A percentile compares a stretch with the other conserved stretches of the same genome.
phyloP scores from a whole-genome alignment of 2,888 invertebrate species.

The Orthosia incerta region DNA sequence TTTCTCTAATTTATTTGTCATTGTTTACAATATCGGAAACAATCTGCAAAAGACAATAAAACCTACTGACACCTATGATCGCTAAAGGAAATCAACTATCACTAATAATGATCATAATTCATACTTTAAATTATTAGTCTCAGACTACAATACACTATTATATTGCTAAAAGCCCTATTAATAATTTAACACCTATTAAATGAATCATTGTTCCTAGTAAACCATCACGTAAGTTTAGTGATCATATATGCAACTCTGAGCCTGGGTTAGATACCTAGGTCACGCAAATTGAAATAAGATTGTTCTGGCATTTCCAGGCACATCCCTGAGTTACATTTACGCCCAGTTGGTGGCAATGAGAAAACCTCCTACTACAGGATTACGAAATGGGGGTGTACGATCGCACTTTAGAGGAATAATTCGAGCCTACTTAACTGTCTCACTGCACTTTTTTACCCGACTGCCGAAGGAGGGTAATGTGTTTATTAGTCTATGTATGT shows the following conservation, averaged over 20 bases:
- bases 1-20: slow-evolving; percentile 47
- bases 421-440: too few relatives aligned
- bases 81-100: slow-evolving; percentile 52
- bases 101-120: slow-evolving; percentile 48
- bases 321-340: not conserved
- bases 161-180: slow-evolving; percentile 22
- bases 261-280: not conserved
- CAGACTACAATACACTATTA: slow-evolving; percentile 50
- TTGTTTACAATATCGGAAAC: slow-evolving; percentile 26
- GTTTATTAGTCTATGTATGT: too few relatives aligned
- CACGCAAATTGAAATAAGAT: not conserved
- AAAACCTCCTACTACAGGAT: too few relatives aligned
- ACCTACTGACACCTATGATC: slow-evolving; percentile 45
- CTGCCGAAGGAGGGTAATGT: too few relatives aligned
- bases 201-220: slow-evolving; percentile 6
- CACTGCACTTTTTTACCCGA: too few relatives aligned
- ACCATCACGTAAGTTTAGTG: not conserved
- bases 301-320: not conserved
- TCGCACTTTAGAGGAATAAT: too few relatives aligned
- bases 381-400: not conserved
- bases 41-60: slow-evolving; percentile 42
- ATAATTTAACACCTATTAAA: not conserved
- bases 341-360: too few relatives aligned
- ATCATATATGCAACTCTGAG: not conserved
- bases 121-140: slow-evolving; percentile 36